Evolutionary conservation across 2,113 vertebrate species (phyloP), one percentile per base, ranked within the genome.

Genomic region (Climacteris rufus): DNA sequence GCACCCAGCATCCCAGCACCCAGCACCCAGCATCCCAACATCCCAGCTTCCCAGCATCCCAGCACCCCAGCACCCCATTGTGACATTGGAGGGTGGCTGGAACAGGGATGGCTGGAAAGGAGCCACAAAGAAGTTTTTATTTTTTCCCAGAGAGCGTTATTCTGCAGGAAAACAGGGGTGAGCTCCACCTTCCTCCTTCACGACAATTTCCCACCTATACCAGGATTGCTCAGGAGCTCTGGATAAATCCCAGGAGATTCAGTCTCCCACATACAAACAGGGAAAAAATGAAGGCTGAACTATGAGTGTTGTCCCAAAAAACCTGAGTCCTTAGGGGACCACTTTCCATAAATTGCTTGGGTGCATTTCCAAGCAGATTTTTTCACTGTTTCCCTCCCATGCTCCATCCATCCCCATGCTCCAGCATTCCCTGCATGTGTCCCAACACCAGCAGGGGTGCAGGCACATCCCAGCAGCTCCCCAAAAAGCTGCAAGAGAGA

Each of bases 91-190:
- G 18, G 13, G 12, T 15, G 22, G 20, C 30, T 45, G 50, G 56
- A 60, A n/a, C 0, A 11, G 60, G 9, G 70, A 47, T 4, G 0
- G 17, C 54, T 74, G 54, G 31, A 8, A 70, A 49, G 42, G 30
- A 88, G 53, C 24, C 75, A 30, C 42, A 2, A 10, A 44, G 47
- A 13, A 4, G 10, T 7, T n/a, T 54, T 5, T 25, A 0, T 22
- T 59, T 69, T 75, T 28, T 27, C 68, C 64, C 45, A 14, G 31
- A 40, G 52, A 13, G 17, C 18, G 47, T 22, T 42, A 42, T 2
- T 42, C 35, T 79, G 56, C 3, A 0, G 18, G n/a, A 49, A 40
- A 69, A 44, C 0, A 1, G 21, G 19, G 56, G 8, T 33, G 80
- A 86, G 13, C 72, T 78, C 76, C n/a, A 30, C 63, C 47, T 42